Evolutionary conservation across 2,113 vertebrate species (phyloP), one percentile per base, ranked within the genome.

Genomic region (Peromyscus leucopus): DNA sequence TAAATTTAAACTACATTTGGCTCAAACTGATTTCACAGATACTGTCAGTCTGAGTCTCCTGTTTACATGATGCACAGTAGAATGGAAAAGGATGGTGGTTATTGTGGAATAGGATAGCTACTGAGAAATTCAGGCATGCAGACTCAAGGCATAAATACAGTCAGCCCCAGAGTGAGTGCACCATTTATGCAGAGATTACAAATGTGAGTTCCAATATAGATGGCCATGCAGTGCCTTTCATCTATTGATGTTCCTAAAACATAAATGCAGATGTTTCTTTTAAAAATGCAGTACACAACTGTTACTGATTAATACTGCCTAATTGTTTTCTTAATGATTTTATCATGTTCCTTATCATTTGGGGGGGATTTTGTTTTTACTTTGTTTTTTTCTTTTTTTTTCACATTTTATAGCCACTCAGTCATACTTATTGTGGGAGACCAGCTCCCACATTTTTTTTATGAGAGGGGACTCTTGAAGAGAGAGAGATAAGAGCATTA

Each of bases 1-100:
- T 93, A 96, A 96, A 76, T 93, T 39, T 63, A 57, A 79, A 74
- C n/a, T 82, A 1, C 13, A 39, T 94, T 75, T 88, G 87, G 36
- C 59, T 88, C 76, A 95, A 61, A 80, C 42, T 90, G 63, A 85
- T 96, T 95, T 90, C 39, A 94, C 28, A 88, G 11, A 22, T 55
- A n/a, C 28, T 90, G 36, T 67, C 16, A 2, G 16, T 72, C 0
- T 17, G 79, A 82, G 15, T 96, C 88, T 93, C 91, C 92, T 97
- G 2, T 92, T 69, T 87, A 42, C 7, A 46, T 48, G 51, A 55
- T 79, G 2, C 63, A 88, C 6, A 72, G 33, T 76, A 57, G 92
- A 96, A 80, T 93, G 69, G 42, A 80, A 95, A 80, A 13, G 1
- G 4, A n/a, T 59, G 13, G 36, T 63, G 16, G 11, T 79, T 91